These are phyloP conservation scores for Pelvicachromis taeniatus DNA, from an alignment of 2,113 vertebrate genomes.

Conservation along the genomic window DNA sequence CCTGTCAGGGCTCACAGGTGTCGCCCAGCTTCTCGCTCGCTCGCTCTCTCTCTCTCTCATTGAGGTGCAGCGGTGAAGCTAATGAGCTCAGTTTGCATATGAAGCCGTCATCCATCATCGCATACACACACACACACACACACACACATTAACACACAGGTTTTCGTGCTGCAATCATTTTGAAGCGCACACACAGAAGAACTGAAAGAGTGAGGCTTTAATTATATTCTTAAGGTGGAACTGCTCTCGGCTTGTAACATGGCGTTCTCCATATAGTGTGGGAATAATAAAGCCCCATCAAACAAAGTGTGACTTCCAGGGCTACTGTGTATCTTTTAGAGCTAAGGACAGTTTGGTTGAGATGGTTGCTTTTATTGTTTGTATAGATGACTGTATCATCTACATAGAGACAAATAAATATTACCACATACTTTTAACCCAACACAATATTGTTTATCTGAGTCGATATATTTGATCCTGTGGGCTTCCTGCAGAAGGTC, in stretches of 20 bases:
- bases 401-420: not conserved
- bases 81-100: slow-evolving; percentile 53
- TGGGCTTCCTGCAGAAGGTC: not conserved
- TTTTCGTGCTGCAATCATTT: not conserved
- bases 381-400: not conserved
- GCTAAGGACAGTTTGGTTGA: not conserved
- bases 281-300: not conserved
- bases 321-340: not conserved
- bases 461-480: not conserved
- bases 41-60: slow-evolving; percentile 9
- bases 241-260: not conserved
- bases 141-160: not conserved
- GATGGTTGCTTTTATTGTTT: not conserved
- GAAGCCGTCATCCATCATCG: slow-evolving; percentile 35
- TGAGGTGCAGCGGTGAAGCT: slow-evolving; percentile 33
- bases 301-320: not conserved
- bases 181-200: not conserved
- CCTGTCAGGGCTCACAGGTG: slow-evolving; percentile 8
- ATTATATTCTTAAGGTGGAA: not conserved
- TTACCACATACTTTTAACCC: not conserved
- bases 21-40: not conserved
- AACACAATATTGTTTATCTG: not conserved
- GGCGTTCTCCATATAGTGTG: not conserved
- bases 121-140: not conserved
- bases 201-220: not conserved